Base-by-base conservation (phyloP, 1,140 invertebrate genomes). In the Hyles vespertilio region DNA sequence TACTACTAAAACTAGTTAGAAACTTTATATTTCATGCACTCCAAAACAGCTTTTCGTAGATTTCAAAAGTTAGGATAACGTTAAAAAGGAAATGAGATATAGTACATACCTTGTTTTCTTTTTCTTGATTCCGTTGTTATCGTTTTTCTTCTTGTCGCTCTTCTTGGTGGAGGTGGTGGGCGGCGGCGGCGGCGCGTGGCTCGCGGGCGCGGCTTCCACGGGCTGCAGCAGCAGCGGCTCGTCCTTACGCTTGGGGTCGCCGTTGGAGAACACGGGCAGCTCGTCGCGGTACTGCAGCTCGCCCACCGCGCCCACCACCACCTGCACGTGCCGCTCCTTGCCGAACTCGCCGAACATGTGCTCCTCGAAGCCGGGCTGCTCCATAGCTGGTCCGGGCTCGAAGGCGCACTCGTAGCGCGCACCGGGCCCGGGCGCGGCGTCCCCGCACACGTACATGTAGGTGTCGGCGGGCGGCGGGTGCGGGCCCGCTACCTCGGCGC, bases 61-160 rank as follows among this genome's bases (percentile, higher is more conserved):
- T 2, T 40, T 40, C 36, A 40, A 5, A 40, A 40, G 1, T 10
- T 47, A 7, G 7, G 3, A 47, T 11, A 47, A 47, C 4, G 46
- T 2, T 11, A 47, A 3, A 47, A 4, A 53, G 49, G 32, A 5
- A 40, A 32, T 43, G 59, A 59, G 51, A 9, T 8, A 4, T 12
- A 32, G 7, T 32, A 59, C 70, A 59, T 59, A 97, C 96, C 96
- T 95, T 32, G 96, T 98, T 91, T 98, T 97, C 87, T 98, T 98
- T 87, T 98, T 97, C 76, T 97, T 97, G 3, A 96, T 95, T 33
- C 95, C 94, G 77, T 96, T 96, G 69, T 95, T 96, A 67, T 95
- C 95, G 64, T 91, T 92, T 81, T 97, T 97, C 84, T 97, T 97
- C 81, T 96, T 96, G 59, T 94, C 93, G 11, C 90, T 89, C 67